Conservation (phyloP, 2,113 vertebrate species). For the Ibidorhyncha struthersii region DNA sequence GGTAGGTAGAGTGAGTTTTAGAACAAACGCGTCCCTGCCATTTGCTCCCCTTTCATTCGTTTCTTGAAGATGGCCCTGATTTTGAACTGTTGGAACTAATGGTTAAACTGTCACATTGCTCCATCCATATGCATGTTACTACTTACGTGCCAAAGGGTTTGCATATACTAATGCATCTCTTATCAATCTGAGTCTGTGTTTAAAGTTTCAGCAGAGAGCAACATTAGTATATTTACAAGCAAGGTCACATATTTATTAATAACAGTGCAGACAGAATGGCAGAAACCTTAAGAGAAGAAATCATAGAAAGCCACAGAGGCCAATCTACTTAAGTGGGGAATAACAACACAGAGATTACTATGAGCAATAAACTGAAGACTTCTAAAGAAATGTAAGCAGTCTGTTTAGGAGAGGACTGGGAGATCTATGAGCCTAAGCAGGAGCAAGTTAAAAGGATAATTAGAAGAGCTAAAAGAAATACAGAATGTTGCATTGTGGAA, state of each 20-base stretch:
- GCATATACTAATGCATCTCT: not conserved
- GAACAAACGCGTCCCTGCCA: not conserved
- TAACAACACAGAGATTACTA: conserved; percentile 25
- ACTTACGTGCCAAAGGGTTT: not conserved
- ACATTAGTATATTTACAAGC: not conserved
- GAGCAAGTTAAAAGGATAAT: conserved; percentile 35
- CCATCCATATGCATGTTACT: not conserved
- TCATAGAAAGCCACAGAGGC: not conserved
- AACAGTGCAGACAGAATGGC: not conserved
- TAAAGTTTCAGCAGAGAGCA: not conserved
- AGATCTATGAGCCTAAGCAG: conserved; percentile 30
- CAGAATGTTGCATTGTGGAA: not conserved
- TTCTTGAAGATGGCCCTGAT: not conserved
- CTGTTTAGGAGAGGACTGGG: conserved; percentile 9
- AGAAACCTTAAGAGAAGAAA: conserved; percentile 25
- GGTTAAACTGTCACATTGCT: not conserved
- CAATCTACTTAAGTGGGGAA: conserved; percentile 13
- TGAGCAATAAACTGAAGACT: conserved; percentile 24
- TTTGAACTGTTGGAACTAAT: not conserved
- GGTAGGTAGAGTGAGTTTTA: not conserved
- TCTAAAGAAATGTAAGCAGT: not conserved
- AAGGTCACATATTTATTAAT: not conserved
- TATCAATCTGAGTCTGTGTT: not conserved
- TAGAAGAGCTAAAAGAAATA: conserved; percentile 24
- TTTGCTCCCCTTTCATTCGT: not conserved